Conservation (phyloP, 1,140 invertebrate genomes). For the Drosophila rhopaloa region DNA sequence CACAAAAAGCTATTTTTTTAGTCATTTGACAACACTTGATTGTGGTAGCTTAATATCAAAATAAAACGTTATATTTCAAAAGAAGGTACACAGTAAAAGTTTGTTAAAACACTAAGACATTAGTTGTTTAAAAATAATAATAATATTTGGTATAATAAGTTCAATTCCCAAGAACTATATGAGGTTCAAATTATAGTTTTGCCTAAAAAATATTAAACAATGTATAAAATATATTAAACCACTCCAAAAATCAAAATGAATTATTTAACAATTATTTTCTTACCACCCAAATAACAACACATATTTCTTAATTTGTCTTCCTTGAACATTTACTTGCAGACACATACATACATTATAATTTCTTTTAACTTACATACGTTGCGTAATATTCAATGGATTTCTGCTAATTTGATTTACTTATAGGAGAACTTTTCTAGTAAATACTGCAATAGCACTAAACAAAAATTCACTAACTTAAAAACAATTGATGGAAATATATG, state of each 20-base stretch:
- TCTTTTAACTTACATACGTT: constrained; percentile 4
- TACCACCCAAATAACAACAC: constrained; percentile 2
- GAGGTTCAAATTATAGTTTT: too few relatives aligned
- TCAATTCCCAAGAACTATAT: too few relatives aligned
- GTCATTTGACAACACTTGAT: not conserved
- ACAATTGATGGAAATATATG: constrained; percentile 65
- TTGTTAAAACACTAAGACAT: too few relatives aligned
- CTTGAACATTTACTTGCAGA: constrained; percentile 42
- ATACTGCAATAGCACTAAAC: constrained; percentile 79
- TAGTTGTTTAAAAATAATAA: too few relatives aligned
- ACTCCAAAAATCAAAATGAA: too few relatives aligned
- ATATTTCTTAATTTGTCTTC: constrained; percentile 2
- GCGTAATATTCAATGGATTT: constrained; percentile 47
- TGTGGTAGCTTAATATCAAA: not conserved
- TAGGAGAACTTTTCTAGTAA: constrained; percentile 62
- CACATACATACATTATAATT: constrained; percentile 14
- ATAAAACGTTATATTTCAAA: too few relatives aligned
- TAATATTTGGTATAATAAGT: too few relatives aligned
- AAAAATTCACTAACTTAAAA: constrained; percentile 73
- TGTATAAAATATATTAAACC: too few relatives aligned
- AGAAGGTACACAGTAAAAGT: too few relatives aligned
- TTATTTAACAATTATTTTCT: too few relatives aligned
- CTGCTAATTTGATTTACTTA: constrained; percentile 53
- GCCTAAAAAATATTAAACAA: too few relatives aligned
- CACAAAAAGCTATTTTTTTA: not conserved